phyloP scores from a whole-genome alignment of 37 sponge, comb jelly and placozoan genomes.

The Aplysina aerophoba region DNA sequence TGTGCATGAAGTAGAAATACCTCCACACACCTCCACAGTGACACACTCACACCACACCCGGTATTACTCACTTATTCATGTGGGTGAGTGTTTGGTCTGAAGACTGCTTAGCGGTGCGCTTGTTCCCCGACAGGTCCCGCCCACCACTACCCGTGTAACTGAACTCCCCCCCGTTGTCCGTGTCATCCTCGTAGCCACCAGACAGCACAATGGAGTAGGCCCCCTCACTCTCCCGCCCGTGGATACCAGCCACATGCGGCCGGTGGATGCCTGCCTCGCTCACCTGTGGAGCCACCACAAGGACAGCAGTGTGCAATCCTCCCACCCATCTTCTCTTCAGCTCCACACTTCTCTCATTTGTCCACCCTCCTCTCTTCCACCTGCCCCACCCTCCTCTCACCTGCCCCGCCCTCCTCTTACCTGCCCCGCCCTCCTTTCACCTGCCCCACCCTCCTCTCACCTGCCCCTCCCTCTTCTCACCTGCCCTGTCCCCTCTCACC shows the following conservation, averaged over 20 bases:
- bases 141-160: constrained; percentile 94
- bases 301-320: neutral
- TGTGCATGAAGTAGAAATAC: neutral
- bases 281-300: constrained; percentile 41
- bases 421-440: too few relatives aligned
- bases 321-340: too few relatives aligned
- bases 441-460: too few relatives aligned
- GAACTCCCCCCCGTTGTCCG: constrained; percentile 87
- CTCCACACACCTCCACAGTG: neutral
- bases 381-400: too few relatives aligned
- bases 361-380: too few relatives aligned
- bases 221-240: constrained; percentile 88
- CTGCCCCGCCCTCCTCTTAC: too few relatives aligned
- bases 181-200: constrained; percentile 93
- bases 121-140: constrained; percentile 93
- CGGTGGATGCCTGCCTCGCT: constrained; percentile 91
- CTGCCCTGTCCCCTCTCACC: too few relatives aligned
- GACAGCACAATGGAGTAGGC: constrained; percentile 92
- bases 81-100: constrained; percentile 92
- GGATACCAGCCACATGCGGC: constrained; percentile 93
- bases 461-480: too few relatives aligned
- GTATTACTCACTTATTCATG: constrained; percentile 73
- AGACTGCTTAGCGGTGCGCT: constrained; percentile 88
- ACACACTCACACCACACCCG: neutral
- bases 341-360: too few relatives aligned